Conservation (phyloP, 2,888 invertebrate species). For the Chaitophorus viminalis region DNA sequence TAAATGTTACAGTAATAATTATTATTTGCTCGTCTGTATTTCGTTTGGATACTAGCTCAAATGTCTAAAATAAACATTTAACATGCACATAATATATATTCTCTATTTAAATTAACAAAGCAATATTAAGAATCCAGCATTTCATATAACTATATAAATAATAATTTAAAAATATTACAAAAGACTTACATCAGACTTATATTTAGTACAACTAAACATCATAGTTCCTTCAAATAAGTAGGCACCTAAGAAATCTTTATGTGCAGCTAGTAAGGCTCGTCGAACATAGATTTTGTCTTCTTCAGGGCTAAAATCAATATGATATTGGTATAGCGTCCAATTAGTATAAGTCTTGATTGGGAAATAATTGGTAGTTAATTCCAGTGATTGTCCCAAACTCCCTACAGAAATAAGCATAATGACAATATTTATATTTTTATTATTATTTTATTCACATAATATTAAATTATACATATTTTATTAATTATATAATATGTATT, state of each 20-base stretch:
- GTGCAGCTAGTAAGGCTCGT: constrained; percentile 72
- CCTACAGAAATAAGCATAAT: constrained; percentile 68
- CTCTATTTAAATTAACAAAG: background rate
- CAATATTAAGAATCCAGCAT: background rate
- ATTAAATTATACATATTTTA: background rate
- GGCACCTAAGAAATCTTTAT: constrained; percentile 71
- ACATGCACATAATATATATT: too few species aligned
- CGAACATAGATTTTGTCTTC: constrained; percentile 75
- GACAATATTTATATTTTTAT: background rate
- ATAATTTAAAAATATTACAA: constrained; percentile 12
- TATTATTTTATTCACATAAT: background rate
- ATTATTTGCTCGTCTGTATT: background rate
- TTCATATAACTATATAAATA: background rate
- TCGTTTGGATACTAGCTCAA: constrained; percentile 48
- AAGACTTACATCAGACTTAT: constrained; percentile 67
- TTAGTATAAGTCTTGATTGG: constrained; percentile 72
- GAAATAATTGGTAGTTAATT: constrained; percentile 77
- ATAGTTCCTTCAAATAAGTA: constrained; percentile 82
- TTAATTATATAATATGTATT: too few species aligned
- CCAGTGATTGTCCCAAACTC: constrained; percentile 69
- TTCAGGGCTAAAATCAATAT: constrained; percentile 78
- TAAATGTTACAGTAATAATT: constrained; percentile 67
- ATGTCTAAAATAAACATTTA: too few species aligned
- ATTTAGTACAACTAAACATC: constrained; percentile 74
- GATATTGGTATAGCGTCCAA: constrained; percentile 81